Conservation (phyloP, 2,888 invertebrate species). For the Cephus runcator region DNA sequence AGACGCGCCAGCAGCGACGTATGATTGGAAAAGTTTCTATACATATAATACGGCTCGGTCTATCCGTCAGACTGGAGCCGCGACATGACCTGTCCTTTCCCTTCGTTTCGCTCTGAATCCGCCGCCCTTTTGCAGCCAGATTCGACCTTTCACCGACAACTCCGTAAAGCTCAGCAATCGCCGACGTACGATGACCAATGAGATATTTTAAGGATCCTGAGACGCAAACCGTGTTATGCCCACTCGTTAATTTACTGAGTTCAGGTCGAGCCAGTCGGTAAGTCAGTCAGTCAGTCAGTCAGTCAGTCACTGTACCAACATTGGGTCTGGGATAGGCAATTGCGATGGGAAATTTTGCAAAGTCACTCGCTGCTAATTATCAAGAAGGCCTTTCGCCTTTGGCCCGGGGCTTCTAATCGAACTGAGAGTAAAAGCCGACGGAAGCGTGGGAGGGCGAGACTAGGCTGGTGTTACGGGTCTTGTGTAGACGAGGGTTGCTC, state of each 20-base stretch:
- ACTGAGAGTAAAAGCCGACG: background rate
- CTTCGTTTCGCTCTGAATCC: background rate
- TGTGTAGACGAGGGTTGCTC: background rate
- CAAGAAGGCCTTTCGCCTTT: background rate
- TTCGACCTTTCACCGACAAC: background rate
- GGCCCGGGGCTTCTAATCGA: background rate
- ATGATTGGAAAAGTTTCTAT: slow-evolving; percentile 42
- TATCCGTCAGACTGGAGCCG: background rate
- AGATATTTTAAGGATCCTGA: background rate
- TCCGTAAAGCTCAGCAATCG: background rate
- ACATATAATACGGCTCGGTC: slow-evolving; percentile 22
- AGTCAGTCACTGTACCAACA: background rate
- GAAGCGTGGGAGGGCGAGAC: background rate
- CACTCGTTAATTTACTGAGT: background rate
- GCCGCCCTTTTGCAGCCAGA: background rate
- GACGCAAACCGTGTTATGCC: background rate
- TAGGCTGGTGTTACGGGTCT: background rate
- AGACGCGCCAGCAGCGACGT: slow-evolving; percentile 14
- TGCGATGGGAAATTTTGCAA: background rate
- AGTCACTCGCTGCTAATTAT: background rate
- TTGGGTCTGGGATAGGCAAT: background rate
- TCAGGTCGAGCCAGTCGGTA: background rate
- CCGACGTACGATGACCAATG: background rate
- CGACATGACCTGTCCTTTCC: background rate
- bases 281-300: background rate